phyloP scores from a whole-genome alignment of 92 coral and sea anemone genomes.

The Parazoanthus darwini region DNA sequence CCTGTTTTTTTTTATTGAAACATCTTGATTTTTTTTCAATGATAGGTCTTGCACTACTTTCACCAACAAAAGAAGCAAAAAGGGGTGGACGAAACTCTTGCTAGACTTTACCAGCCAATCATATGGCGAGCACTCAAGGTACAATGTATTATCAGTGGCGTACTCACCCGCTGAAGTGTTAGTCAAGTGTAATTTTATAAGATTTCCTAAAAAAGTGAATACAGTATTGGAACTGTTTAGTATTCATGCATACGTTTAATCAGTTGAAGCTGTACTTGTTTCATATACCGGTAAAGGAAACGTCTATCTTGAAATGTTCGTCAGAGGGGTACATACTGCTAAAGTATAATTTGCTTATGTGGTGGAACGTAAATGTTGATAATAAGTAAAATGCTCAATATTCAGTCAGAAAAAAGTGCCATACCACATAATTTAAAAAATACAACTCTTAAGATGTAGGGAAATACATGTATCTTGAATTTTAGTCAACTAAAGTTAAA shows the following conservation, averaged over 20 bases:
- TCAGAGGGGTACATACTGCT: neutral
- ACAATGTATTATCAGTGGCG: slow-evolving; percentile 57
- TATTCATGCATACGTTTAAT: neutral
- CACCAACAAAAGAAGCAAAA: slow-evolving; percentile 95
- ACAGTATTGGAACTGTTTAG: neutral
- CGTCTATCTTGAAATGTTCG: neutral
- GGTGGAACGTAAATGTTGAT: neutral
- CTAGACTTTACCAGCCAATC: slow-evolving; percentile 89
- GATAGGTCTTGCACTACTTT: slow-evolving; percentile 80
- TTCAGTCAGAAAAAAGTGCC: too few species aligned
- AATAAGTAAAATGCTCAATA: too few species aligned
- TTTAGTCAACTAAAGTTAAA: too few species aligned
- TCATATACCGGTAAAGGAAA: too few species aligned
- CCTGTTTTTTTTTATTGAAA: neutral
- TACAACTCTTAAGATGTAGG: too few species aligned
- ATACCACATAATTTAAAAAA: too few species aligned
- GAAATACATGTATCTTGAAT: too few species aligned
- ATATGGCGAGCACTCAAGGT: slow-evolving; percentile 99
- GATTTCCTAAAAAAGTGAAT: too few species aligned
- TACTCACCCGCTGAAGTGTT: neutral
- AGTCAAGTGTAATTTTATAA: neutral
- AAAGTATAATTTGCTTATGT: neutral
- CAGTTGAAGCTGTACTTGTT: neutral
- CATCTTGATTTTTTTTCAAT: neutral
- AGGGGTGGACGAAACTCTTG: slow-evolving; percentile 90